A percentile compares a stretch with the other conserved stretches of the same genome.
phyloP scores from a whole-genome alignment of 2,797 vertebrate species.

The Nannoperca obscura region DNA sequence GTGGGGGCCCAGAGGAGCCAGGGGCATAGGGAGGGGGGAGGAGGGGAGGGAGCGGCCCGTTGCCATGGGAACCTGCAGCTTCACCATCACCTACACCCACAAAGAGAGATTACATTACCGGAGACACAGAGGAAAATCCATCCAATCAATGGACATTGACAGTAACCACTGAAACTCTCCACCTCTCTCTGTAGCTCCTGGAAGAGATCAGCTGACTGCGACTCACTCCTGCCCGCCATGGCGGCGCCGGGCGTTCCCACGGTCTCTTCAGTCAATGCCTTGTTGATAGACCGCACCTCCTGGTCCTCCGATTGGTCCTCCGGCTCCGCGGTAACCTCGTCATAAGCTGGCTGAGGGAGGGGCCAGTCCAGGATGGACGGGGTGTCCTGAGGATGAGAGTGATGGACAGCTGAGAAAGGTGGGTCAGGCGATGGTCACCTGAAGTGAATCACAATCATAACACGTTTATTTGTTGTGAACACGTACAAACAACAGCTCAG shows the following conservation, averaged over 20 bases:
- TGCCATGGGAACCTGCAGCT: slow-evolving; percentile 89
- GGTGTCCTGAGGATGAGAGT: slow-evolving; percentile 75
- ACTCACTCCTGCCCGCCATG: slow-evolving; percentile 65
- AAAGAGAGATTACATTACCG: slow-evolving; percentile 7
- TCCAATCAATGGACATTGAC: background rate
- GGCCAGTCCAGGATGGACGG: slow-evolving; percentile 93
- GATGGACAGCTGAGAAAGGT: background rate
- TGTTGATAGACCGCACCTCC: slow-evolving; percentile 93
- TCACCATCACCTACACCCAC: slow-evolving; percentile 89
- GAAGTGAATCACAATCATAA: too few species aligned
- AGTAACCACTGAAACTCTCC: background rate
- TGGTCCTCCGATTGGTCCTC: slow-evolving; percentile 93
- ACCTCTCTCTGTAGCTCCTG: slow-evolving; percentile 95
- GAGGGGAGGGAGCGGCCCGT: slow-evolving; percentile 80
- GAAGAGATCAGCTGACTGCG: slow-evolving; percentile 94
- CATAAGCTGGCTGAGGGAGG: slow-evolving; percentile 93
- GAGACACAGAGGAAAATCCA: too few species aligned
- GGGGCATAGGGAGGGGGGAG: slow-evolving; percentile 86
- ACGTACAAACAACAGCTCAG: too few species aligned
- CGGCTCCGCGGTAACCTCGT: slow-evolving; percentile 87
- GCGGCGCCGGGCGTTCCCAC: background rate
- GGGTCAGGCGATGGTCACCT: too few species aligned
- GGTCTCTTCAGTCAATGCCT: slow-evolving; percentile 63
- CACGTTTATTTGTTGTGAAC: too few species aligned
- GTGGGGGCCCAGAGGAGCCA: slow-evolving; percentile 75